Conservation (phyloP, 2,797 vertebrate species). For the Benthosema pterotum region DNA sequence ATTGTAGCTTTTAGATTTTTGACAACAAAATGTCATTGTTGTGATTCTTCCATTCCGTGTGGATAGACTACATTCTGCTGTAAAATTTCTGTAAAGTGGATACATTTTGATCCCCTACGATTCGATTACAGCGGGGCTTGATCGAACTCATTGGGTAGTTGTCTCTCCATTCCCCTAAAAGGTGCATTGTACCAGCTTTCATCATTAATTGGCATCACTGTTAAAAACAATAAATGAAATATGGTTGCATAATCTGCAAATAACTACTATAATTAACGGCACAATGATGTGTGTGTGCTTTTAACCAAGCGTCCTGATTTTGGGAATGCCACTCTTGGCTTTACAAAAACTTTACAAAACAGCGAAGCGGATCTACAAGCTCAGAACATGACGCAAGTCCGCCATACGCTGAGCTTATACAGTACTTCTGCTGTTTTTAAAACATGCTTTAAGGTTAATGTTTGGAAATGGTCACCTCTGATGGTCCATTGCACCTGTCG, state of each 20-base stretch:
- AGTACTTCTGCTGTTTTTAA: slow-evolving; percentile 1
- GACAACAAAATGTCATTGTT: slow-evolving; percentile 84
- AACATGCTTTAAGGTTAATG: too few species aligned
- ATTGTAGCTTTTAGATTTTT: slow-evolving; percentile 78
- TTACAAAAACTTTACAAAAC: too few species aligned
- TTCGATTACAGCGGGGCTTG: slow-evolving; percentile 77
- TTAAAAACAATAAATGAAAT: too few species aligned
- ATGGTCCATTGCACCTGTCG: slow-evolving; percentile 71
- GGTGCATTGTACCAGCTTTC: slow-evolving; percentile 67
- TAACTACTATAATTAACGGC: slow-evolving; percentile 13
- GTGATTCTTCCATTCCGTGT: slow-evolving; percentile 86
- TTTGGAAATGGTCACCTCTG: slow-evolving; percentile 28
- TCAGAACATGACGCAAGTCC: too few species aligned
- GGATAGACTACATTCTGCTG: slow-evolving; percentile 94
- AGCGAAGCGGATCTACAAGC: too few species aligned
- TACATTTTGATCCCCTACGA: slow-evolving; percentile 84
- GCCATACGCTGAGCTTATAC: too few species aligned
- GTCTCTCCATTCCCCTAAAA: slow-evolving; percentile 54
- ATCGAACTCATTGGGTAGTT: slow-evolving; percentile 61
- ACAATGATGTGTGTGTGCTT: slow-evolving; percentile 30
- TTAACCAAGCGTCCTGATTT: too few species aligned
- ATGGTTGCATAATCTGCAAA: slow-evolving; percentile 28
- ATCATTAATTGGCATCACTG: neutral
- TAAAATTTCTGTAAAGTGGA: slow-evolving; percentile 99
- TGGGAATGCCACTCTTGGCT: too few species aligned